Base-by-base conservation (phyloP, 1,140 invertebrate genomes). In the Lepidostoma basale region DNA sequence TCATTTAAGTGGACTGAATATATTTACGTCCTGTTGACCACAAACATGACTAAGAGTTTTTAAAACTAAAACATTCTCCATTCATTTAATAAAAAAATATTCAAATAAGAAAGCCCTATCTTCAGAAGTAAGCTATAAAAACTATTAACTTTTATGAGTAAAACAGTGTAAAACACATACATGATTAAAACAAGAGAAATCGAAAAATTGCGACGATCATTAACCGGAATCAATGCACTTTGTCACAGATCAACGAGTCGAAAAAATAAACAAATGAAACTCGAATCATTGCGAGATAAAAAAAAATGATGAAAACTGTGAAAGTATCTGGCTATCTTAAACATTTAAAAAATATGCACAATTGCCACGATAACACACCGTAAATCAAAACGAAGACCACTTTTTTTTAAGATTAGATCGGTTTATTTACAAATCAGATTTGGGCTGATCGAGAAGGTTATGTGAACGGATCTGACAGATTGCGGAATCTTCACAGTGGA, bases 241-340 rank as follows among this genome's bases (percentile, higher is more conserved):
- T 23, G 45, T 49, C 18, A 49, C 20, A 12, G 10, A 49, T 49
- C 45, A 49, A 22, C 20, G 18, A 20, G 20, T 18, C 20, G 20
- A 14, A 47, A 47, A 47, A 47, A 47, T 47, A 47, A 47, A 47
- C 44, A 47, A 47, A 47, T 18, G 14, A 18, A 47, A 36, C n/a
- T n/a, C n/a, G n/a, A 5, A 2, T 40, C 2, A 47, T 23, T 47
- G 20, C n/a, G 2, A 36, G 36, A 36, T 36, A 22, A 33, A 30
- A 56, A 36, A n/a, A 56, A 36, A 36, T 20, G 33, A 36, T 36
- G 14, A 36, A 9, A 36, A 12, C 33, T 12, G 5, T 36, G 9
- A 36, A 36, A 36, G 14, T 36, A 36, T 36, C 33, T n/a, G n/a
- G n/a, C 33, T 6, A 36, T 9, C 14, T 36, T 1, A 5, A 36